phyloP scores from a whole-genome alignment of 2,888 invertebrate genomes.

The Onchidella celtica region DNA sequence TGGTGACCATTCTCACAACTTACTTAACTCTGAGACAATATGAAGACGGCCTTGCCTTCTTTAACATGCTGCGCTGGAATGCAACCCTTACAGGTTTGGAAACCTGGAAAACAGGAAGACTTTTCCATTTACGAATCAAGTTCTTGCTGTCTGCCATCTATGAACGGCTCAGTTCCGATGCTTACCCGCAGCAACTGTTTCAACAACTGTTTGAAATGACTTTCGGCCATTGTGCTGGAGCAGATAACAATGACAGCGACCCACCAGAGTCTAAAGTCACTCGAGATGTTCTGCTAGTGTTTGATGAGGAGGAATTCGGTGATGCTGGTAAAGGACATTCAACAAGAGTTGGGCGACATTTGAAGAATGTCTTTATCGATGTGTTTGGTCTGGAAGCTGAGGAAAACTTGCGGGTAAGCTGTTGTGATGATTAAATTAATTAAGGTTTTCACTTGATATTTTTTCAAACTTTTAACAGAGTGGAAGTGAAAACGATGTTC shows the following conservation, averaged over 20 bases:
- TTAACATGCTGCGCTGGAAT: background rate
- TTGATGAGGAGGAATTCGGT: background rate
- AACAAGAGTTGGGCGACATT: background rate
- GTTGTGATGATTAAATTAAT: too few species aligned
- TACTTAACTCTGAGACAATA: background rate
- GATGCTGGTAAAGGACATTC: background rate
- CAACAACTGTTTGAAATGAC: constrained; percentile 11
- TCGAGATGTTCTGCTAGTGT: constrained; percentile 1
- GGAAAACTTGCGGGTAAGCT: constrained; percentile 13
- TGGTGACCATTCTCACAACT: background rate
- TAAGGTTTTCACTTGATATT: too few species aligned
- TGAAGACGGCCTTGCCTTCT: constrained; percentile 19
- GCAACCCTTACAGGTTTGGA: background rate
- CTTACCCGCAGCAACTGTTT: background rate
- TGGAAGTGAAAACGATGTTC: too few species aligned
- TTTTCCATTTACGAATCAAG: background rate
- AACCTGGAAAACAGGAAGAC: background rate
- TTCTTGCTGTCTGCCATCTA: background rate
- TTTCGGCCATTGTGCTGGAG: background rate
- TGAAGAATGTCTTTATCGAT: background rate
- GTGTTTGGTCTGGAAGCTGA: constrained; percentile 17
- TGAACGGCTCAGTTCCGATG: background rate
- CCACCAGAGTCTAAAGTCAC: background rate
- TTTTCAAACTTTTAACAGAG: too few species aligned
- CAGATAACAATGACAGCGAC: background rate